These are phyloP conservation scores for Ophonus ardosiacus DNA, from an alignment of 2,888 invertebrate genomes.

Conservation along the genomic window DNA sequence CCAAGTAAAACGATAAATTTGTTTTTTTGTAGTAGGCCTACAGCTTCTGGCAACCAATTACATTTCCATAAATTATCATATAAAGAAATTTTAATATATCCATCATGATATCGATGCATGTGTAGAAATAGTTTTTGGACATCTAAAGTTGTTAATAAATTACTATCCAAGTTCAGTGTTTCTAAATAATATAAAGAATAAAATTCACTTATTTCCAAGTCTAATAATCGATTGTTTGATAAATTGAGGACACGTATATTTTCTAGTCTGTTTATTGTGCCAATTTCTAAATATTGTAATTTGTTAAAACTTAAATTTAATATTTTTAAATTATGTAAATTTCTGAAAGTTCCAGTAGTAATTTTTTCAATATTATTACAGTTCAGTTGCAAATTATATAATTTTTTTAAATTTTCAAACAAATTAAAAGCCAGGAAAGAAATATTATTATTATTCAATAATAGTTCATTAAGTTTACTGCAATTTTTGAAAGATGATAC, in stretches of 20 bases:
- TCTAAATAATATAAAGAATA: slow-evolving; percentile 46
- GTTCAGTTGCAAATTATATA: slow-evolving; percentile 51
- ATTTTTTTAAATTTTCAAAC: slow-evolving; percentile 54
- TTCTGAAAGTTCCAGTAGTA: slow-evolving; percentile 51
- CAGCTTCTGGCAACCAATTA: slow-evolving; percentile 45
- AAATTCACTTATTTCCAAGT: slow-evolving; percentile 55
- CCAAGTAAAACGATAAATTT: slow-evolving; percentile 8
- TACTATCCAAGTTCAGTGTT: slow-evolving; percentile 52
- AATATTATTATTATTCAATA: slow-evolving; percentile 54
- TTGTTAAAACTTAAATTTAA: slow-evolving; percentile 59
- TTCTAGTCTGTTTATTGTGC: slow-evolving; percentile 49
- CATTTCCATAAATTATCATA: slow-evolving; percentile 63
- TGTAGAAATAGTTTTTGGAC: slow-evolving; percentile 20
- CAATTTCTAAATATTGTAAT: slow-evolving; percentile 38
- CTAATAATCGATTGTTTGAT: slow-evolving; percentile 56
- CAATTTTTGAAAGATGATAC: slow-evolving; percentile 33
- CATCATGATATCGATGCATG: slow-evolving; percentile 32
- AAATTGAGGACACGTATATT: slow-evolving; percentile 57
- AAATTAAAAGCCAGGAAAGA: slow-evolving; percentile 40
- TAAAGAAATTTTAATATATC: slow-evolving; percentile 3
- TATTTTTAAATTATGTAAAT: slow-evolving; percentile 20
- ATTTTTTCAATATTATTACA: slow-evolving; percentile 54
- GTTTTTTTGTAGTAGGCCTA: slow-evolving; percentile 39
- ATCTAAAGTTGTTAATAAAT: slow-evolving; percentile 55
- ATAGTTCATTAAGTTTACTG: slow-evolving; percentile 17